These are phyloP conservation scores for Zalophus californianus DNA, from an alignment of 2,797 vertebrate species.

Conservation along the genomic window DNA sequence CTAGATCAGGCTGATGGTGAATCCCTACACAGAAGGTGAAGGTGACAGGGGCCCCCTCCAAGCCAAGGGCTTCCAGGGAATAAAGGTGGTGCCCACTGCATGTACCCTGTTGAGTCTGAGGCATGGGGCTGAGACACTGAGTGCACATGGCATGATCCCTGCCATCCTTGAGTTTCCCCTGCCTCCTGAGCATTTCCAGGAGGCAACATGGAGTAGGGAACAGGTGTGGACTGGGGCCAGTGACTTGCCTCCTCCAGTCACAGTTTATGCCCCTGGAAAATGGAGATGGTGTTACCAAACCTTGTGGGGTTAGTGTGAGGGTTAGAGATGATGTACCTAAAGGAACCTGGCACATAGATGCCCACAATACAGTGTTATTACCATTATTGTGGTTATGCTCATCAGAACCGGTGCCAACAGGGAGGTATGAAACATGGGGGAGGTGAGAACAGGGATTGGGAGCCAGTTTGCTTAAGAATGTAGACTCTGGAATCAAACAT, in stretches of 20 bases:
- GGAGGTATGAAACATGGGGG: not conserved
- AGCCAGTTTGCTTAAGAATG: not conserved
- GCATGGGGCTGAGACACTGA: not conserved
- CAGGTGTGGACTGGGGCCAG: not conserved
- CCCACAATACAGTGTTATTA: constrained; percentile 48
- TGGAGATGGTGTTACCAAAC: not conserved
- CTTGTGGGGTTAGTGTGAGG: not conserved
- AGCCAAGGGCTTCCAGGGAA: not conserved
- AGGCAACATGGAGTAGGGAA: not conserved
- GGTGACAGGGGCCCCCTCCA: not conserved
- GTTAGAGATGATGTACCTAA: constrained; percentile 3
- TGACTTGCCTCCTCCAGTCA: not conserved
- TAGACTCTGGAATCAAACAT: constrained; percentile 12
- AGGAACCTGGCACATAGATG: constrained; percentile 46
- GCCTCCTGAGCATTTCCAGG: not conserved
- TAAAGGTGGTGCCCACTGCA: not conserved
- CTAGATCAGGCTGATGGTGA: not conserved
- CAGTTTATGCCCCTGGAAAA: constrained; percentile 27
- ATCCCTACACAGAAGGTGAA: not conserved
- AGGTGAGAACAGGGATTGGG: not conserved
- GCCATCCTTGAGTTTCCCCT: not conserved
- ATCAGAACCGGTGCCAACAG: constrained; percentile 47
- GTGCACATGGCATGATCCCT: not conserved
- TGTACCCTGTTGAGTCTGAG: not conserved
- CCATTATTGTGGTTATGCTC: constrained; percentile 50